A percentile compares a stretch with the other conserved stretches of the same genome.
Evolutionary conservation across 1,140 invertebrate species (phyloP).

Genomic region (Neotoxoptera formosana): DNA sequence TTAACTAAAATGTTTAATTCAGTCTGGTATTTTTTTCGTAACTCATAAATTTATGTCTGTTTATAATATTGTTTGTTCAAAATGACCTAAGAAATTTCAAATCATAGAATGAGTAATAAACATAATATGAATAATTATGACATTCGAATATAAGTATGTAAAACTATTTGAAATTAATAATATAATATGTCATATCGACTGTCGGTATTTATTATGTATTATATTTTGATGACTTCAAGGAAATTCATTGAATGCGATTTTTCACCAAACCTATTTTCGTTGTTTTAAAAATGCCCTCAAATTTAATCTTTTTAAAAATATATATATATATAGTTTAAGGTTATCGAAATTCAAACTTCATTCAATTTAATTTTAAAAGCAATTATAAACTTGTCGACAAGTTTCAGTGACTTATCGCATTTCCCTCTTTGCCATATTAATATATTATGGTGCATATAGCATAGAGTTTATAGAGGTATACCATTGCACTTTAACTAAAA

Average conservation of each 20-base stretch:
- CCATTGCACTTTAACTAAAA: neutral
- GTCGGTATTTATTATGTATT: neutral
- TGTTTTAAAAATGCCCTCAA: neutral
- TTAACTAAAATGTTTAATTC: too few relatives aligned
- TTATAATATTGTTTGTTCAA: neutral
- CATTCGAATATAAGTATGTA: too few relatives aligned
- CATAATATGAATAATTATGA: too few relatives aligned
- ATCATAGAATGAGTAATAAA: too few relatives aligned
- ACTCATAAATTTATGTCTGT: too few relatives aligned
- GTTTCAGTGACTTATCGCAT: constrained; percentile 21
- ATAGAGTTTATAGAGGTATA: neutral
- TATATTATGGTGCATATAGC: neutral
- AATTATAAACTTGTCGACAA: constrained; percentile 21
- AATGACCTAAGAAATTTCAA: neutral
- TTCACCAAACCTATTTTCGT: neutral
- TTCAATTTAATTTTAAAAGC: constrained; percentile 9
- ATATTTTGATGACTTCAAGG: neutral
- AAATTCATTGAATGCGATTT: neutral
- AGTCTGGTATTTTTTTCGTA: too few relatives aligned
- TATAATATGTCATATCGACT: too few relatives aligned
- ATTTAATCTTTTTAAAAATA: neutral
- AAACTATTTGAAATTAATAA: too few relatives aligned
- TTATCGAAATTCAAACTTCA: neutral
- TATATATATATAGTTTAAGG: neutral
- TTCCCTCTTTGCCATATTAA: neutral